Base-by-base conservation (phyloP, 2,888 invertebrate species). In the Seladonia tumulorum region DNA sequence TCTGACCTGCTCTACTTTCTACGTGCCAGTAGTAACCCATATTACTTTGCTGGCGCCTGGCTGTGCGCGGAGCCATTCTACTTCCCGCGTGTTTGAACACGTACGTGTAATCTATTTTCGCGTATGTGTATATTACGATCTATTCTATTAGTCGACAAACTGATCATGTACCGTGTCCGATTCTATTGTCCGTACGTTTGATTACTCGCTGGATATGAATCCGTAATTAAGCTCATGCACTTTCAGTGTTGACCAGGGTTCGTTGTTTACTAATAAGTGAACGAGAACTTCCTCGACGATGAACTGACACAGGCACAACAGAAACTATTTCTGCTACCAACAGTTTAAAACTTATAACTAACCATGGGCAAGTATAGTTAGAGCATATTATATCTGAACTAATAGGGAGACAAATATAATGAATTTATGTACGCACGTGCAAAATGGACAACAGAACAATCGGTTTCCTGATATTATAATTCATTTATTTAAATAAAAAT, bases 1-100 rank as follows among this genome's bases (percentile, higher is more conserved):
- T 63, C 75, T 79, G 84, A 79, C 84, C 84, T 83, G 60, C 83
- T 85, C 84, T 49, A 85, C 83, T 83, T 85, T 75, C 79, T 35
- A 4, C 0, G 18, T 45, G 45, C 35, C 83, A 14, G 75, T 63
- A 25, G 74, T 63, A 63, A 79, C 53, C 79, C 29, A 57, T 83
- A 83, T 83, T 79, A 71, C 63, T 68, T 53, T 22, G 16, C 68
- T 12, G 73, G 42, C 68, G 77, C 22, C 68, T 42, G 47, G 16
- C 45, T 57, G 22, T 63, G 47, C 35, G 14, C 45, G 16, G 4
- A 29, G 5, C 63, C 45, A 71, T 76, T 78, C 83, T 70, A 78
- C 83, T 73, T 74, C 16, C 25, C 45, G 73, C n/a, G 14, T 57
- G 47, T 73, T 45, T 29, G 18, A 25, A 12, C 70, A 16, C 42